phyloP scores from a whole-genome alignment of 35 echinoderm and acorn worm genomes.

The Apostichopus japonicus region DNA sequence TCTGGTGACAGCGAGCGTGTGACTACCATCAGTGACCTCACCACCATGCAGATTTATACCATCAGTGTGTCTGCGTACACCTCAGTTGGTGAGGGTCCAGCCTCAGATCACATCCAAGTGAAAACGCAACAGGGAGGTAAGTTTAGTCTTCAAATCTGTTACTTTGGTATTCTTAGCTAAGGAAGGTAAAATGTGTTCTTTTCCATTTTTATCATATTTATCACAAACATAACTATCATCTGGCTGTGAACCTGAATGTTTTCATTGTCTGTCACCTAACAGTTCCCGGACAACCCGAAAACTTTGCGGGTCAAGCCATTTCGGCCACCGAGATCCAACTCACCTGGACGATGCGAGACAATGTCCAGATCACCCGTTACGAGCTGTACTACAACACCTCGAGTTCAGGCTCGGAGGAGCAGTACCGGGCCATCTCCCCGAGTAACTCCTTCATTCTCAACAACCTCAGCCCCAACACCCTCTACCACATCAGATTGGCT shows the following conservation, averaged over 20 bases:
- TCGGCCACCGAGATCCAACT: constrained; percentile 77
- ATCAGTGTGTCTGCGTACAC: constrained; percentile 89
- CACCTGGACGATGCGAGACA: constrained; percentile 76
- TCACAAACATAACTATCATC: too few species aligned
- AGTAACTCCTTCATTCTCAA: constrained; percentile 59
- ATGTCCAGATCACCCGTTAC: constrained; percentile 65
- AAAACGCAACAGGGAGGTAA: constrained; percentile 94
- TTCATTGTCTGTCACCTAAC: too few species aligned
- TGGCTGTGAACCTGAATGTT: too few species aligned
- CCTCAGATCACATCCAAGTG: constrained; percentile 76
- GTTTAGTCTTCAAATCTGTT: too few species aligned
- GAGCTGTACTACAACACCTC: constrained; percentile 96
- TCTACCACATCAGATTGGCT: constrained; percentile 90
- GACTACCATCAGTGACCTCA: constrained; percentile 84
- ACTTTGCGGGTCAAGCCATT: constrained; percentile 75
- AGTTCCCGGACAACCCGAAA: constrained; percentile 93
- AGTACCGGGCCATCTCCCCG: constrained; percentile 66
- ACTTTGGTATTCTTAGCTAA: too few species aligned
- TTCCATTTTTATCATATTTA: too few species aligned
- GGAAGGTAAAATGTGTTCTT: too few species aligned
- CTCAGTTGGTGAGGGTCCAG: constrained; percentile 79
- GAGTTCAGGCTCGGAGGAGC: constrained; percentile 18
- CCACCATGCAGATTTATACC: constrained; percentile 85
- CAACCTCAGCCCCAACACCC: constrained; percentile 80
- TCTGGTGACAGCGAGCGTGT: constrained; percentile 32